Evolutionary conservation across 2,888 invertebrate species (phyloP), one percentile per base, ranked within the genome.

Genomic region (Petrolisthes cinctipes): DNA sequence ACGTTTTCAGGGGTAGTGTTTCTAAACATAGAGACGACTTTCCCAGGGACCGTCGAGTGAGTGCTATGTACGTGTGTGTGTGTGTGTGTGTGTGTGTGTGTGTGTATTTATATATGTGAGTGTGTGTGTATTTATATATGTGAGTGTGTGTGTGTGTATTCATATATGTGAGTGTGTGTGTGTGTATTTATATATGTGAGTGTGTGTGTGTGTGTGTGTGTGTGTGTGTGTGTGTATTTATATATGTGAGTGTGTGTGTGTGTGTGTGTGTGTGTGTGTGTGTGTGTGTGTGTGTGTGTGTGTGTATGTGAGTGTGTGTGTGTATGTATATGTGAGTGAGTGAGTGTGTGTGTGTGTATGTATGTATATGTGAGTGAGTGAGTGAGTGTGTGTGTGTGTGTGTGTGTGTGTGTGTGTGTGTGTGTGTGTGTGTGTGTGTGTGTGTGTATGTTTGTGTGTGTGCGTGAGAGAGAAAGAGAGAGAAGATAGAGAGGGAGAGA

Each of bases 1-100:
- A 54, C 75, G 81, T 82, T 75, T 86, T 86, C 57, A 17, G 86
- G 75, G 86, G 57, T 75, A 61, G 61, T 75, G 75, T 86, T 86
- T 82, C 86, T 82, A 86, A 86, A 86, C 86, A 86, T 53, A 68
- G 78, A n/a, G 84, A 68, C 57, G 81, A 82, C 82, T 82, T 86
- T 86, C 86, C 82, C 86, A 86, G 75, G 80, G 76, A 57, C 76
- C 37, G 37, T 37, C 37, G 37, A 37, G 37, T 37, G 37, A 37
- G 37, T 37, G 37, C 37, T 37, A 37, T 37, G 53, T n/a, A n/a
- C n/a, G 71, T 71, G 71, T 71, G 4, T 4, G 71, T 71, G 71
- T 71, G 4, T 4, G 71, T 71, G 71, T 71, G 71, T 71, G 71
- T 71, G 4, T 4, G 71, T 71, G 71, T 71, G 71, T 71, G 71